These are phyloP conservation scores for Horisme vitalbata DNA, from an alignment of 2,888 invertebrate species.

Conservation along the genomic window DNA sequence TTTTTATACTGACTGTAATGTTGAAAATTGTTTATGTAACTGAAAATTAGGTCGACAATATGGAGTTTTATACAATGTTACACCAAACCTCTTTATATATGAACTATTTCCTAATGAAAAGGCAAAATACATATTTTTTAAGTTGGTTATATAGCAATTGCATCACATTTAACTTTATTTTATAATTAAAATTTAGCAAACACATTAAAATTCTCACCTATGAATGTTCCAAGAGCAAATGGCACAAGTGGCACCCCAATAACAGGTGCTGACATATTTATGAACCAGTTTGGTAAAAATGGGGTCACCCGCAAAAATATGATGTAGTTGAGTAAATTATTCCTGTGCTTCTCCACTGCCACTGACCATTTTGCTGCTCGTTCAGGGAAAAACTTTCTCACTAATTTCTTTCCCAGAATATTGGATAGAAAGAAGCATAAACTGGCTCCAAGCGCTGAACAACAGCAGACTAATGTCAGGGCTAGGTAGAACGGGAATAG, in stretches of 20 bases:
- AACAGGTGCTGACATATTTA: slow-evolving; percentile 97
- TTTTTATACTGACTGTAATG: no score
- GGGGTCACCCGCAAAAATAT: slow-evolving; percentile 98
- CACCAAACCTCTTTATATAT: no score
- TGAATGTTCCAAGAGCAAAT: slow-evolving; percentile 97
- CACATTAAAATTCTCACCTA: no score
- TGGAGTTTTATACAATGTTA: no score
- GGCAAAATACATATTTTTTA: no score
- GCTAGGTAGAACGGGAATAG: slow-evolving; percentile 97
- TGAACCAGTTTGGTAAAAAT: slow-evolving; percentile 99
- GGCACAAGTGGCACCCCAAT: slow-evolving; percentile 96
- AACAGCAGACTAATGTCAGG: slow-evolving; percentile 93
- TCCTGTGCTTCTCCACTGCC: slow-evolving; percentile 92
- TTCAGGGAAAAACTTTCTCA: slow-evolving; percentile 94
- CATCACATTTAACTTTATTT: no score
- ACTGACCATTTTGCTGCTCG: slow-evolving; percentile 92
- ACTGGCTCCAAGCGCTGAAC: slow-evolving; percentile 97
- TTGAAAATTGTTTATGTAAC: no score
- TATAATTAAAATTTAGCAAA: no score
- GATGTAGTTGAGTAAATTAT: slow-evolving; percentile 97
- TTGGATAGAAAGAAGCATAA: slow-evolving; percentile 97
- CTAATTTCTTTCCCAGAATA: slow-evolving; percentile 92
- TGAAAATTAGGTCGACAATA: no score
- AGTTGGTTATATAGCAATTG: no score
- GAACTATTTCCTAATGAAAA: no score